These are phyloP conservation scores for Bufotes viridis DNA, from an alignment of 2,797 vertebrate species.

Conservation along the genomic window DNA sequence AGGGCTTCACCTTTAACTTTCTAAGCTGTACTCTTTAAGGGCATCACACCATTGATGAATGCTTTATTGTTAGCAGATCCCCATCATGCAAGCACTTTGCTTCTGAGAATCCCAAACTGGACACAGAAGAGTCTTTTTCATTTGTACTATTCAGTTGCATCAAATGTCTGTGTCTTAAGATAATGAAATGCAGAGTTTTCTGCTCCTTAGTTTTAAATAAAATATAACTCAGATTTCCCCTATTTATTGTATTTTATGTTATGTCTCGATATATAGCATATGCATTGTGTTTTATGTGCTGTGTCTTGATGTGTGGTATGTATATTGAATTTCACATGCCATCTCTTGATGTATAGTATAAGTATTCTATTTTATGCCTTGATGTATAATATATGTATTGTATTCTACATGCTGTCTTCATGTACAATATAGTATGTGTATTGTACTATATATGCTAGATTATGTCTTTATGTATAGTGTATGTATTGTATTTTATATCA, in stretches of 20 bases:
- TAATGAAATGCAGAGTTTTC: background rate
- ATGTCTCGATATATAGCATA: background rate
- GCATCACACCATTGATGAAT: slow-evolving; percentile 55
- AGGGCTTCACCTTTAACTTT: slow-evolving; percentile 58
- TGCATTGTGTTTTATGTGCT: too few relatives aligned
- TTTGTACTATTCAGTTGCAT: slow-evolving; percentile 25
- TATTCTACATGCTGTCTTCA: too few relatives aligned
- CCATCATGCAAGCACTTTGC: slow-evolving; percentile 12
- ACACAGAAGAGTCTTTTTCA: slow-evolving; percentile 26
- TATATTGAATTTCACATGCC: too few relatives aligned
- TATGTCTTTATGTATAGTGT: too few relatives aligned
- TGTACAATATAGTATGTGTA: too few relatives aligned
- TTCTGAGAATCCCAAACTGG: slow-evolving; percentile 39
- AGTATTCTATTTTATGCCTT: background rate
- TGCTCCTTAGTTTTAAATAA: background rate
- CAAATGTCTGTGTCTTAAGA: background rate
- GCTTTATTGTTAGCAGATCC: slow-evolving; percentile 49
- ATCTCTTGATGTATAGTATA: background rate
- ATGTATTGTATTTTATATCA: too few relatives aligned
- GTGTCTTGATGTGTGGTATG: background rate
- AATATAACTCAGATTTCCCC: background rate
- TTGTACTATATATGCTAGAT: too few relatives aligned
- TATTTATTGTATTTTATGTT: background rate
- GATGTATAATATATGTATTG: background rate
- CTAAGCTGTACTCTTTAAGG: slow-evolving; percentile 50